Base-by-base conservation (phyloP, 2,888 invertebrate genomes). In the Drosophila yooni region DNA sequence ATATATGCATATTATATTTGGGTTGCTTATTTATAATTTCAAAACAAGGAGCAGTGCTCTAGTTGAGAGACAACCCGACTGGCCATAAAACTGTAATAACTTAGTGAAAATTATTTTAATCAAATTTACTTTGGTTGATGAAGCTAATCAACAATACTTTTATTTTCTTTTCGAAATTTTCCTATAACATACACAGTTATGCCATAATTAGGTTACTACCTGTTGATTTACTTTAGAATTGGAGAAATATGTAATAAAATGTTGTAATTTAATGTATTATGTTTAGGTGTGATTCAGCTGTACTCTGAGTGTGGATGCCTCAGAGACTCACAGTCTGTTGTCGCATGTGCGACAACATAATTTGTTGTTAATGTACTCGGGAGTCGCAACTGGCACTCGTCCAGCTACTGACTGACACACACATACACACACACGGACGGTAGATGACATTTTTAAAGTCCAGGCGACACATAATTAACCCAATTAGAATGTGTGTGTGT, bases 381-480 rank as follows among this genome's bases (percentile, higher is more conserved):
- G 54, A 51, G 43, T 54, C 46, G 70, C 18, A 72, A 63, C 70
- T 64, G 52, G 69, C 58, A 75, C 50, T 52, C 58, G 79, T 74
- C 74, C 81, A 82, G 73, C 69, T 60, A 74, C 74, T 82, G 68
- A 81, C 69, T 73, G 40, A 61, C 40, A 46, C 60, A 65, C 54
- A 62, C 60, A 57, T 56, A 64, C 34, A 46, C 27, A 25, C 25
- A 31, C 18, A 40, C 13, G 60, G 68, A 43, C 62, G 62, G 56
- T 68, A 63, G 79, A 40, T 86, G 85, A 88, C 87, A 87, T 88
- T 87, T 90, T 90, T 89, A 83, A 88, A 82, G 90, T 90, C 90
- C 87, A 83, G 79, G 84, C 88, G 90, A 88, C 92, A 92, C 92
- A 89, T 91, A 90, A 91, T 92, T 91, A 92, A 89, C 90, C 88